Base-by-base conservation (phyloP, 2,113 vertebrate genomes). In the Notiomystis cincta region DNA sequence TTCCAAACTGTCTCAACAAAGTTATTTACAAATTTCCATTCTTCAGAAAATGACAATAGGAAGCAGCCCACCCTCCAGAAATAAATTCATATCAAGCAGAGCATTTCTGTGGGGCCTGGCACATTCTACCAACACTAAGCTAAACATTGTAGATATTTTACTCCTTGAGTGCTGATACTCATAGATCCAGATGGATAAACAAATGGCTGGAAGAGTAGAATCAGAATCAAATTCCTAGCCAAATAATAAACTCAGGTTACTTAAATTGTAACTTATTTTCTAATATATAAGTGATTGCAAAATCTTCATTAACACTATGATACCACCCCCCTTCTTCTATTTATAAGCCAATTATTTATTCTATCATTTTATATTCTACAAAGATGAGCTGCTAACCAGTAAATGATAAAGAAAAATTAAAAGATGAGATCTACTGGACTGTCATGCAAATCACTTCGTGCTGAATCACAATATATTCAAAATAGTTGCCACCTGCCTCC, bases 361-460 rank as follows among this genome's bases (percentile, higher is more conserved):
- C 17, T 47, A 78, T 30, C 23, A 57, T 40, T 88, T 82, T 13
- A 87, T 40, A 50, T 30, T 53, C 61, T 77, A 88, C 5, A 64
- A 57, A 85, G 75, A 91, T 90, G 82, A 95, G 65, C 71, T 96
- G 64, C 78, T 84, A 92, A 79, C 66, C 82, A 84, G 72, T 50
- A 96, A 96, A 96, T 91, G 91, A 89, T 79, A 95, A 82, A 82
- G 87, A 90, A 96, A 95, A 88, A 90, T 62, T 87, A 89, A 95
- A 90, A 90, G 82, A 92, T 79, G 47, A 58, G 92, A 84, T 94
- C 96, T 96, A 89, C 9, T 80, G 93, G 82, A 97, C 76, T 62
- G 93, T 93, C 98, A 98, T 97, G 98, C 97, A 92, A 93, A 95
- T 95, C 97, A 95, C 47, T 95, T 93, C 64, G 54, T 92, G 96